Evolutionary conservation across 2,113 vertebrate species (phyloP).

Genomic region (Podilymbus podiceps): DNA sequence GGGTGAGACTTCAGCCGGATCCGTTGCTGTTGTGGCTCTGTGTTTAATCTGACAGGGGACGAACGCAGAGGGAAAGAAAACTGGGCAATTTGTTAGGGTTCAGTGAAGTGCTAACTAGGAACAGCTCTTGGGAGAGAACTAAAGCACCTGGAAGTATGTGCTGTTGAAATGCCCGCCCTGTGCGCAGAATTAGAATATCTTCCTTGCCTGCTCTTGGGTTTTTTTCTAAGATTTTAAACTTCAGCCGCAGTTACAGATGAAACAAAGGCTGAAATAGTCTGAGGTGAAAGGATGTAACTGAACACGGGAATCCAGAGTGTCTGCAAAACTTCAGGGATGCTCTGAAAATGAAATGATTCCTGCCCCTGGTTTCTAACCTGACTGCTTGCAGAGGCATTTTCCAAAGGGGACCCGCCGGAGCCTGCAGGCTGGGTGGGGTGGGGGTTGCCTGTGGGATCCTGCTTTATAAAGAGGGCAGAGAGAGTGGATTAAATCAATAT

Average conservation of each 20-base stretch:
- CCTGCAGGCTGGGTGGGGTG: background rate
- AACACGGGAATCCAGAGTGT: background rate
- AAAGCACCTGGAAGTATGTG: background rate
- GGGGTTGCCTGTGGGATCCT: background rate
- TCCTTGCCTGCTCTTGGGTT: background rate
- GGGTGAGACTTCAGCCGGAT: constrained; percentile 2
- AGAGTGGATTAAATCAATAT: constrained; percentile 66
- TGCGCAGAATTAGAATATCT: background rate
- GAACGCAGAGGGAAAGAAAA: background rate
- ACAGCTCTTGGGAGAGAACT: background rate
- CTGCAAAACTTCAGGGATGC: background rate
- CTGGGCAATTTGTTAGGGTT: constrained; percentile 28
- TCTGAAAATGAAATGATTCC: background rate
- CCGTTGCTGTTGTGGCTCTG: background rate
- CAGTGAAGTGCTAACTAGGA: constrained; percentile 53
- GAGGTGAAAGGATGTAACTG: background rate
- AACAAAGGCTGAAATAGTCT: background rate
- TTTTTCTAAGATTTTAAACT: background rate
- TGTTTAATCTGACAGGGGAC: constrained; percentile 44
- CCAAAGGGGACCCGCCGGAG: background rate
- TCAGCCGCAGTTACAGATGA: background rate
- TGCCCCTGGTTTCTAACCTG: background rate
- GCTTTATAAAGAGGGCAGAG: constrained; percentile 38
- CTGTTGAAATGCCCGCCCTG: background rate
- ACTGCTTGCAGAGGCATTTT: background rate